These are phyloP conservation scores for Volucella inflata DNA, from an alignment of 2,888 invertebrate genomes.

Conservation along the genomic window DNA sequence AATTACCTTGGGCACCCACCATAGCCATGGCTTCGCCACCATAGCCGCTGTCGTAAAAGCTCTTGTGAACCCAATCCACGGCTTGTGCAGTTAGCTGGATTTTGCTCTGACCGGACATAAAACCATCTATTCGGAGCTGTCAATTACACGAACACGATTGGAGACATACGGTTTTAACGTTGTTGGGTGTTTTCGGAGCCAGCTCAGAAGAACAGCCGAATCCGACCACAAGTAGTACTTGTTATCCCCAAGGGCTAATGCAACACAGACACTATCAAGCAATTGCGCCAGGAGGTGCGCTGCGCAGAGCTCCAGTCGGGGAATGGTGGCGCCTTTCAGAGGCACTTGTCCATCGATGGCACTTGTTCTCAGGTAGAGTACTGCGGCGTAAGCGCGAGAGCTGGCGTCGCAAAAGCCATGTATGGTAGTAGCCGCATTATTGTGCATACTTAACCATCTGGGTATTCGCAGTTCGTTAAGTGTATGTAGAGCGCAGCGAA, in stretches of 20 bases:
- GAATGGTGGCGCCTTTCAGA: constrained; percentile 10
- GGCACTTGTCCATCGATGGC: too few species aligned
- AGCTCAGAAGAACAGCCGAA: constrained; percentile 26
- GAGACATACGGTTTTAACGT: constrained; percentile 30
- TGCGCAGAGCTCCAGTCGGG: constrained; percentile 10
- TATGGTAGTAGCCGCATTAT: too few species aligned
- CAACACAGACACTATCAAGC: constrained; percentile 6
- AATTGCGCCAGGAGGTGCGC: too few species aligned
- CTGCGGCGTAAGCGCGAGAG: background rate
- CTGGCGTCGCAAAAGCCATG: too few species aligned
- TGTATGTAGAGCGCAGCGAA: too few species aligned
- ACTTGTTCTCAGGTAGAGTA: constrained; percentile 5
- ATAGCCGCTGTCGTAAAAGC: constrained; percentile 26
- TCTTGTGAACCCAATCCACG: constrained; percentile 1
- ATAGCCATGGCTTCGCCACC: constrained; percentile 32
- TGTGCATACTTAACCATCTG: too few species aligned
- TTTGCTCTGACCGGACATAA: constrained; percentile 63
- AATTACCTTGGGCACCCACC: too few species aligned
- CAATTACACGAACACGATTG: too few species aligned
- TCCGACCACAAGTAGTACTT: constrained; percentile 17
- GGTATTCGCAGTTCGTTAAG: too few species aligned
- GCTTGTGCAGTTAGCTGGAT: constrained; percentile 34
- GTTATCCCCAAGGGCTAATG: constrained; percentile 5
- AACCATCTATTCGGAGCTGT: constrained; percentile 7
- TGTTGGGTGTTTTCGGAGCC: constrained; percentile 31